Conservation (phyloP, 2,888 invertebrate genomes). For the Ochropacha duplaris region DNA sequence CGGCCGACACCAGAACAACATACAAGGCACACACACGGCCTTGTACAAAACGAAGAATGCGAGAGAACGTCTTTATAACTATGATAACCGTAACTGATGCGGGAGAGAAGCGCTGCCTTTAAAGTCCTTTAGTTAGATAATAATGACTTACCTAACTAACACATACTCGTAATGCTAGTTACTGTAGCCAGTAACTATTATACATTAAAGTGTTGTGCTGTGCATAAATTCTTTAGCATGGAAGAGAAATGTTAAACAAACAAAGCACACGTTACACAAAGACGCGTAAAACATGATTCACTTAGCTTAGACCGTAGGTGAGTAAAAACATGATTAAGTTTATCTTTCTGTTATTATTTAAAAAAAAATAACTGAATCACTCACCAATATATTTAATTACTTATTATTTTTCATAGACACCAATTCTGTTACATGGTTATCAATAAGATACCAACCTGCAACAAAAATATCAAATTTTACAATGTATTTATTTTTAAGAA, state of each 20-base stretch:
- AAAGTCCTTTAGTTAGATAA: neutral
- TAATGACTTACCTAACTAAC: neutral
- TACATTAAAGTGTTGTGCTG: neutral
- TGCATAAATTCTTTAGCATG: neutral
- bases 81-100: conserved; percentile 48
- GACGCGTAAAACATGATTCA: neutral
- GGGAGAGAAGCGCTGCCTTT: conserved; percentile 20
- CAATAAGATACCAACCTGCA: conserved; percentile 59
- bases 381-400: neutral
- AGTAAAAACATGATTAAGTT: neutral
- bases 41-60: conserved; percentile 30
- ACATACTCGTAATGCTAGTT: neutral
- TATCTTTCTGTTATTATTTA: neutral
- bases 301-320: neutral
- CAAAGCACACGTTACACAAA: conserved; percentile 5
- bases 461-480: conserved; percentile 45
- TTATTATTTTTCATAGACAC: neutral
- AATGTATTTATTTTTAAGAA: conserved; percentile 11
- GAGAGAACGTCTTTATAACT: conserved; percentile 46
- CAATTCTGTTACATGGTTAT: neutral
- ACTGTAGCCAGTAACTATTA: too few relatives aligned
- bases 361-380: neutral
- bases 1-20: conserved; percentile 8
- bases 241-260: neutral
- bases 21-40: conserved; percentile 21